Percentiles rank a stretch among this genome's conserved stretches.
phyloP scores from a whole-genome alignment of 2,797 vertebrate species.

The Falco rusticolus region DNA sequence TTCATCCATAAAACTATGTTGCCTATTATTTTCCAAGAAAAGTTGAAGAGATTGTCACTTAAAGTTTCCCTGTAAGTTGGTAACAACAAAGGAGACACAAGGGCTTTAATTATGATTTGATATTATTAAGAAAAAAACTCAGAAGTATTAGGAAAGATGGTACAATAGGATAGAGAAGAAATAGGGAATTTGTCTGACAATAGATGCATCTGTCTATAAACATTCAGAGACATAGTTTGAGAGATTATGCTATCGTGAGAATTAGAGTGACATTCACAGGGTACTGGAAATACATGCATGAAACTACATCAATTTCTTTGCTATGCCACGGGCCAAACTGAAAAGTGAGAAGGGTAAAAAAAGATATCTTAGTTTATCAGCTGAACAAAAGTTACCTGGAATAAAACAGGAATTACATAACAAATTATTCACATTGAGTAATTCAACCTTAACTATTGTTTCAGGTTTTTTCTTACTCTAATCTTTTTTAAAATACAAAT shows the following conservation, averaged over 20 bases:
- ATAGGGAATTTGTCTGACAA: neutral
- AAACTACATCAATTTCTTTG: neutral
- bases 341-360: neutral
- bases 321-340: neutral
- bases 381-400: neutral
- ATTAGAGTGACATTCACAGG: neutral
- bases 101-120: neutral
- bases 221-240: neutral
- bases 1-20: neutral
- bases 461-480: neutral
- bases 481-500: neutral
- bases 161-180: neutral
- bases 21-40: neutral
- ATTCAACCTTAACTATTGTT: neutral
- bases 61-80: neutral
- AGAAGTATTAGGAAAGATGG: neutral
- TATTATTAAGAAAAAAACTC: neutral
- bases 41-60: neutral
- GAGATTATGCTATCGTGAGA: neutral
- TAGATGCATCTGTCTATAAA: neutral
- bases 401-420: neutral
- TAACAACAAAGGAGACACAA: neutral
- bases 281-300: neutral
- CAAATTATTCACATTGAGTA: neutral
- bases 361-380: neutral